Evolutionary conservation across 2,113 vertebrate species (phyloP).

Genomic region (Apaloderma vittatum): DNA sequence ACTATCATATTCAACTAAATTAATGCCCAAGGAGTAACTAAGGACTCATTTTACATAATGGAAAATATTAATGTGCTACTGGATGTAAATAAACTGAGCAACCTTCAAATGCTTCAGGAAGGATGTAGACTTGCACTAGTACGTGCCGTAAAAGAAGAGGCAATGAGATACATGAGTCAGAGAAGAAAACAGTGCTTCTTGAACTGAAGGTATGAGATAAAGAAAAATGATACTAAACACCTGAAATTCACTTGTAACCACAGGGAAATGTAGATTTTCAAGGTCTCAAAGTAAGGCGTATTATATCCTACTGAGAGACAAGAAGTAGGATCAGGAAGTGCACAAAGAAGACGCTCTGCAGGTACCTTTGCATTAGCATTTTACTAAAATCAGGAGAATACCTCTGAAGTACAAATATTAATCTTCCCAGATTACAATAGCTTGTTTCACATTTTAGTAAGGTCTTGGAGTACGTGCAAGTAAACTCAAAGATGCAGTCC

Average conservation of each 20-base stretch:
- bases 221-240: not conserved
- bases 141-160: not conserved
- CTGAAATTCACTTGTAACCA: not conserved
- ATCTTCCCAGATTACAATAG: not conserved
- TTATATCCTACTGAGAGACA: not conserved
- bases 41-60: constrained; percentile 35
- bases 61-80: constrained; percentile 42
- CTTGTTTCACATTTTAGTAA: not conserved
- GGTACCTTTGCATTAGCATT: not conserved
- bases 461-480: not conserved
- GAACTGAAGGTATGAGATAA: not conserved
- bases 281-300: not conserved
- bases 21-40: constrained; percentile 63
- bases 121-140: not conserved
- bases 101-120: constrained; percentile 31
- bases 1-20: constrained; percentile 59
- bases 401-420: not conserved
- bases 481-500: not conserved
- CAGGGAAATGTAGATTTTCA: not conserved
- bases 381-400: not conserved
- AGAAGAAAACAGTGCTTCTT: not conserved
- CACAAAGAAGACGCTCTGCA: not conserved
- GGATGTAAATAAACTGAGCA: constrained; percentile 43
- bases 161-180: not conserved
- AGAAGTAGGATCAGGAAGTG: not conserved